phyloP scores from a whole-genome alignment of 2,797 vertebrate genomes.

The Sebastolobus altivelis region DNA sequence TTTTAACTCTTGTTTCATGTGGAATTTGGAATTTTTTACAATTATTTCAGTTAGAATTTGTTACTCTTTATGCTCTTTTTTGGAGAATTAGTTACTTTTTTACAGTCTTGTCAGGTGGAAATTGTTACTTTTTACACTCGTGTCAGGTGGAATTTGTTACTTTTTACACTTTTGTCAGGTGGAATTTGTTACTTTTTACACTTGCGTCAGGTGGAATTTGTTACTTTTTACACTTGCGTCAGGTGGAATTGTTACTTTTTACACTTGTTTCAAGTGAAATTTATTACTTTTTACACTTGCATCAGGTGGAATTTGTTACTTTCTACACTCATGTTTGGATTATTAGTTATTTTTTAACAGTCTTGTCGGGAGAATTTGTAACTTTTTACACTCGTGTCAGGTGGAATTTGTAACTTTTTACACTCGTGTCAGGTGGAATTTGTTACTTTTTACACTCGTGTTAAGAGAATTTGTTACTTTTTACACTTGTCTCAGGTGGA shows the following conservation, averaged over 20 bases:
- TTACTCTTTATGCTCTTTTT: not conserved
- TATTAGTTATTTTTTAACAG: not conserved
- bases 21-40: too few relatives aligned
- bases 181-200: not conserved
- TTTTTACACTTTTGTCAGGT: not conserved
- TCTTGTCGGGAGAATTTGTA: not conserved
- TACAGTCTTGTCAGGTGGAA: too few relatives aligned
- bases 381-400: not conserved
- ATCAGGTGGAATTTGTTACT: not conserved
- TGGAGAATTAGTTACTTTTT: not conserved
- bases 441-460: not conserved
- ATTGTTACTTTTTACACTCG: too few relatives aligned
- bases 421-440: not conserved
- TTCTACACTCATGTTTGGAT: not conserved
- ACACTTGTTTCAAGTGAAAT: rapidly evolving
- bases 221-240: too few relatives aligned
- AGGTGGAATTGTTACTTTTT: not conserved
- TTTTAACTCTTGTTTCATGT: too few relatives aligned
- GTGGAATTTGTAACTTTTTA: not conserved
- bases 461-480: not conserved
- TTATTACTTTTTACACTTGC: not conserved
- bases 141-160: not conserved
- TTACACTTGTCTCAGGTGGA: too few relatives aligned
- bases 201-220: not conserved
- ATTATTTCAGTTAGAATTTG: not conserved